Evolutionary conservation across 2,797 vertebrate species (phyloP).

Genomic region (Antennarius maculatus): DNA sequence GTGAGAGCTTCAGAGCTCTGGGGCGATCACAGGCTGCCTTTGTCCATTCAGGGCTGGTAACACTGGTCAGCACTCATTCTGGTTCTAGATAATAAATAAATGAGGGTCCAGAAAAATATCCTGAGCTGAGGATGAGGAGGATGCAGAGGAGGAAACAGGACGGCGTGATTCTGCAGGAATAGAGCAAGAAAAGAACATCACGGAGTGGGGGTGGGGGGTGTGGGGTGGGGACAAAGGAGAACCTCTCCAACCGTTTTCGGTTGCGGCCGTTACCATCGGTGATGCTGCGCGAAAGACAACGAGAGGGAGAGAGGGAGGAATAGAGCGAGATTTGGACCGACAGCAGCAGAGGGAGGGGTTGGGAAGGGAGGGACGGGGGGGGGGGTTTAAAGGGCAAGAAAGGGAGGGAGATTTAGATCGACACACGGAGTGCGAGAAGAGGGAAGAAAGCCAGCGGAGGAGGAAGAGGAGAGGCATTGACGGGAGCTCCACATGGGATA

Average conservation of each 20-base stretch:
- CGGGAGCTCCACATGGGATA: slow-evolving; percentile 64
- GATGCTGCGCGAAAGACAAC: slow-evolving; percentile 62
- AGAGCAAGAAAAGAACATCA: slow-evolving; percentile 57
- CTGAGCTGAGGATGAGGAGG: slow-evolving; percentile 23
- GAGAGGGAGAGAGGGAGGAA: slow-evolving; percentile 8
- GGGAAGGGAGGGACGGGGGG: slow-evolving; percentile 46
- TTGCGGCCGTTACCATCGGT: slow-evolving; percentile 52
- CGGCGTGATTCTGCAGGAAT: slow-evolving; percentile 44
- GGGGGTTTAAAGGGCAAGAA: slow-evolving; percentile 77
- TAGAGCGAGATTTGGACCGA: slow-evolving; percentile 60
- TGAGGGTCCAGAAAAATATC: slow-evolving; percentile 63
- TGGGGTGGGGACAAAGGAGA: slow-evolving; percentile 67
- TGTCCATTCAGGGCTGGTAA: slow-evolving; percentile 82
- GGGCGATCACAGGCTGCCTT: slow-evolving; percentile 77
- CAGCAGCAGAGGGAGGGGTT: slow-evolving; percentile 48
- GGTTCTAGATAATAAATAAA: slow-evolving; percentile 82
- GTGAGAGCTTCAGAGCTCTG: slow-evolving; percentile 72
- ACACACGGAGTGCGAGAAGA: slow-evolving; percentile 52
- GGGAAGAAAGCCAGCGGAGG: slow-evolving; percentile 60
- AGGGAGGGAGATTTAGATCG: slow-evolving; percentile 75
- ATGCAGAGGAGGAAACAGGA: slow-evolving; percentile 26
- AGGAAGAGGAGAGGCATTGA: slow-evolving; percentile 65
- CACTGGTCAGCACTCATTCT: slow-evolving; percentile 78
- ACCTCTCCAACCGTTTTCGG: slow-evolving; percentile 52
- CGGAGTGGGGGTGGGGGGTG: too few species aligned